Percentiles rank a stretch among this genome's conserved stretches.
These are phyloP conservation scores for Solea solea DNA, from an alignment of 2,113 vertebrate species.

Conservation along the genomic window DNA sequence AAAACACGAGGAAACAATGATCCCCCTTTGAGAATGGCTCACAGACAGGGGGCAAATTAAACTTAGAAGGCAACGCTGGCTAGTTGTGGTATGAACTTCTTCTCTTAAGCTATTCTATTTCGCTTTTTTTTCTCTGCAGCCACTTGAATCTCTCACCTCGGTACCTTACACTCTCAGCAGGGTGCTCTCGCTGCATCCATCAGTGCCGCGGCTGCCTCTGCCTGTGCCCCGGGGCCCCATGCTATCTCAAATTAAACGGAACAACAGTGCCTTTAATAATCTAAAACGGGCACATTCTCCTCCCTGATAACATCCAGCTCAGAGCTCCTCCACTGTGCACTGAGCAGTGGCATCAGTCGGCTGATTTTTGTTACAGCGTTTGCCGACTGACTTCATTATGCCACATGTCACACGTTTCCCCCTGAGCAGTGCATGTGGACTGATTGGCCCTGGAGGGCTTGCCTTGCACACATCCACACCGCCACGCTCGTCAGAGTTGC, in stretches of 20 bases:
- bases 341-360: slow-evolving; percentile 48
- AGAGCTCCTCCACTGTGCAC: slow-evolving; percentile 37
- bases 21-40: slow-evolving; percentile 39
- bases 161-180: slow-evolving; percentile 60
- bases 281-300: slow-evolving; percentile 52
- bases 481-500: slow-evolving; percentile 50
- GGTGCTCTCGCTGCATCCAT: slow-evolving; percentile 59
- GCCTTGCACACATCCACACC: slow-evolving; percentile 42
- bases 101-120: slow-evolving; percentile 40
- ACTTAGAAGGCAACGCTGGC: slow-evolving; percentile 32
- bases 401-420: slow-evolving; percentile 60
- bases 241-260: slow-evolving; percentile 61
- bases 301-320: slow-evolving; percentile 38
- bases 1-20: slow-evolving; percentile 59
- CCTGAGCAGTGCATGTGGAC: slow-evolving; percentile 56
- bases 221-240: slow-evolving; percentile 27
- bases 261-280: slow-evolving; percentile 66
- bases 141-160: slow-evolving; percentile 59
- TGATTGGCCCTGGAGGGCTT: slow-evolving; percentile 66
- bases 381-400: slow-evolving; percentile 70
- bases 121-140: slow-evolving; percentile 33
- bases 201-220: slow-evolving; percentile 54
- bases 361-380: slow-evolving; percentile 49
- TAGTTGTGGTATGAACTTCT: slow-evolving; percentile 40
- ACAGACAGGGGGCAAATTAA: slow-evolving; percentile 51